Percentiles rank a stretch among this genome's conserved stretches.
Conservation (phyloP, 2,113 vertebrate species). For the Takifugu bimaculatus region DNA sequence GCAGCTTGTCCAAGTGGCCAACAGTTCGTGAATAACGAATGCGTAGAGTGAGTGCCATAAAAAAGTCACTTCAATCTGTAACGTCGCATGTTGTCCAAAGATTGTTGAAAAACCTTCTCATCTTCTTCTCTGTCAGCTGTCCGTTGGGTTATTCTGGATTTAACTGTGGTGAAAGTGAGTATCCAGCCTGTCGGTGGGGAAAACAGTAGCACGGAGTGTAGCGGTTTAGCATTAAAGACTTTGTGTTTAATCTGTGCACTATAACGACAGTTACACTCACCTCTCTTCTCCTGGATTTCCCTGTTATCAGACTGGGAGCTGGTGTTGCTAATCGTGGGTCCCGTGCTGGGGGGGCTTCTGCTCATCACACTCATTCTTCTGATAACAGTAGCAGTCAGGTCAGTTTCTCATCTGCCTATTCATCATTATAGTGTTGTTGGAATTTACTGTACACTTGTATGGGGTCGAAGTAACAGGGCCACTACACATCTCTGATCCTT, state of each 20-base stretch:
- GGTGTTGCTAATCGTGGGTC: not conserved
- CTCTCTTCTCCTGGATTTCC: not conserved
- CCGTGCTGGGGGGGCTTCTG: not conserved
- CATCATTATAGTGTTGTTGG: too few species aligned
- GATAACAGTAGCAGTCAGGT: not conserved
- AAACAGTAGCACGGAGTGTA: too few species aligned
- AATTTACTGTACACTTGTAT: too few species aligned
- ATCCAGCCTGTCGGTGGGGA: not conserved
- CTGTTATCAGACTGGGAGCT: not conserved
- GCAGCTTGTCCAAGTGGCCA: not conserved
- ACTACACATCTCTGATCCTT: not conserved
- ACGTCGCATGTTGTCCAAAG: not conserved
- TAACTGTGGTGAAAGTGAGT: not conserved
- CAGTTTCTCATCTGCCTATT: not conserved
- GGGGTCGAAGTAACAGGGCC: too few species aligned
- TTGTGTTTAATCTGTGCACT: too few species aligned
- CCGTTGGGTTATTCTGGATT: not conserved
- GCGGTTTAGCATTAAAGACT: too few species aligned
- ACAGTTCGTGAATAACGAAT: not conserved
- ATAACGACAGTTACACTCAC: not conserved
- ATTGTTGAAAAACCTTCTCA: not conserved
- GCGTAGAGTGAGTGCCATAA: not conserved
- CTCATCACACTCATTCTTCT: not conserved
- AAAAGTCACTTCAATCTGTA: not conserved
- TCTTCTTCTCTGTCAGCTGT: not conserved